Base-by-base conservation (phyloP, 2,113 vertebrate species). In the Paramormyrops kingsleyae region DNA sequence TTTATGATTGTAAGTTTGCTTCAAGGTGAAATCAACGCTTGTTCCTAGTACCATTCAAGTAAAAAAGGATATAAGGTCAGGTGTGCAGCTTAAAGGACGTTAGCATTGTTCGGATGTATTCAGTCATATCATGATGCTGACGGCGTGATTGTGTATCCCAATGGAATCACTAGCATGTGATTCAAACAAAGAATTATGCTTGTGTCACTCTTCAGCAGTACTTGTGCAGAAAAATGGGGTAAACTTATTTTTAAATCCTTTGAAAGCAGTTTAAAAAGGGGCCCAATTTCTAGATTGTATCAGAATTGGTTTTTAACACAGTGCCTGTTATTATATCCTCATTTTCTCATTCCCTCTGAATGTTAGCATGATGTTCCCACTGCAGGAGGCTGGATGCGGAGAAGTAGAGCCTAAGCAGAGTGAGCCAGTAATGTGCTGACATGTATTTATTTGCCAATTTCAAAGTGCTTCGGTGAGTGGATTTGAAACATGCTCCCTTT, bases 11-110 rank as follows among this genome's bases (percentile, higher is more conserved):
- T 87, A 31, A 24, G 52, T 42, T 24, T 56, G 52, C 12, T 24
- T 66, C 1, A 6, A 24, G 21, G 87, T 62, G 35, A 80, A 80
- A 80, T 80, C 5, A 4, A 19, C 0, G 1, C 27, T 77, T 77
- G 9, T 77, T 77, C 74, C 35, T 3, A 70, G 27, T 70, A 12
- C 10, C 62, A 12, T 77, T 77, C 74, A 39, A 77, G 19, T 19
- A 39, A 27, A 39, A 77, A 70, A 39, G 13, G 15, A 42, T 5
- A 77, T 19, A 19, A 19, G 5, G 42, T 80, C 49, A 46, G 80
- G 74, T 31, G 53, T 5, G 4, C 56, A 83, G 83, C 89, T 85
- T 66, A 91, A 90, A 89, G 89, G 31, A 49, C 66, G 17, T 77
- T 89, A 13, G 21, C 21, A 77, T 39, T 42, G 74, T 80, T 80